Evolutionary conservation across 2,797 vertebrate genomes (phyloP).

Genomic region (Alauda arvensis): DNA sequence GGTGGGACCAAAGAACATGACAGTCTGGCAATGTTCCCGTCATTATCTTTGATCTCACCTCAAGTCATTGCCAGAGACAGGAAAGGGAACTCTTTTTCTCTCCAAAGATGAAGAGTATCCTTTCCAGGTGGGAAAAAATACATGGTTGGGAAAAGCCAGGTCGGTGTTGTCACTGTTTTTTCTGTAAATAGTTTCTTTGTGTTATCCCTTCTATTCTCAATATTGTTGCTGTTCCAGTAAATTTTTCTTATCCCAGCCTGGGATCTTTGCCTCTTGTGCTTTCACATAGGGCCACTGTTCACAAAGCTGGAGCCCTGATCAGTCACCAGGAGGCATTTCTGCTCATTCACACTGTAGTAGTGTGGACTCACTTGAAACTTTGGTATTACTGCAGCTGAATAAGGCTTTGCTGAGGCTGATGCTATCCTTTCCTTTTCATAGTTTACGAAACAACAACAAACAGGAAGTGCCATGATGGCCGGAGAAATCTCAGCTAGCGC

Average conservation of each 20-base stretch:
- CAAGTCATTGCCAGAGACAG: not conserved
- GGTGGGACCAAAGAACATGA: not conserved
- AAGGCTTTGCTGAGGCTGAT: not conserved
- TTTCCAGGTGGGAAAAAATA: not conserved
- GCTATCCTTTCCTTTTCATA: not conserved
- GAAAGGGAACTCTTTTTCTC: not conserved
- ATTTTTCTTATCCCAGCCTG: not conserved
- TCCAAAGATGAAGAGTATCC: not conserved
- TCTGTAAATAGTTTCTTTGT: fast-evolving
- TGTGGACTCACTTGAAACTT: not conserved
- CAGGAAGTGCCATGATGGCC: no score
- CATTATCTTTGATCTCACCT: not conserved
- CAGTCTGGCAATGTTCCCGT: not conserved
- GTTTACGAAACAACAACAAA: not conserved
- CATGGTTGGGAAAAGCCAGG: fast-evolving
- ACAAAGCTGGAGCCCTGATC: not conserved
- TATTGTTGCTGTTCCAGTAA: not conserved
- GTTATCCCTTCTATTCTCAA: not conserved
- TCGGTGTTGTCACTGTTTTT: not conserved
- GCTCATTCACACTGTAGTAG: fast-evolving
- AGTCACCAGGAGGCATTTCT: not conserved
- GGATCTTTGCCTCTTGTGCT: not conserved
- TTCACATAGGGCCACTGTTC: not conserved
- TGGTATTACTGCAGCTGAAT: not conserved
- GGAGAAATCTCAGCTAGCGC: no score